These are phyloP conservation scores for Sphinx pinastri DNA, from an alignment of 2,888 invertebrate species.

Conservation along the genomic window DNA sequence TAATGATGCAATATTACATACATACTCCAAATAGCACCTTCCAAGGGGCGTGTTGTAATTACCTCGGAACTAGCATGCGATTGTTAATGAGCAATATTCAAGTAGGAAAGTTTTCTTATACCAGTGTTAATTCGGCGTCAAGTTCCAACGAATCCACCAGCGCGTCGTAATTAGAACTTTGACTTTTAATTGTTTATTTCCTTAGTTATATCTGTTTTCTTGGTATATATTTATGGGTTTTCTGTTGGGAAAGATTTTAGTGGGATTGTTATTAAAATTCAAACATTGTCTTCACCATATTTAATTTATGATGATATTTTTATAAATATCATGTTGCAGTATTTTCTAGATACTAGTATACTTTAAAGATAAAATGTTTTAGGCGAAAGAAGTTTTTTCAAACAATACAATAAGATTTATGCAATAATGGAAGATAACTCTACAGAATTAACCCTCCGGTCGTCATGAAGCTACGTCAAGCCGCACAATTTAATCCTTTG, in stretches of 20 bases:
- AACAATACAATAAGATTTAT: background rate
- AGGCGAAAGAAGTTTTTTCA: background rate
- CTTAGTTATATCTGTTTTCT: too few relatives aligned
- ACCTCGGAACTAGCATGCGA: background rate
- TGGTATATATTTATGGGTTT: too few relatives aligned
- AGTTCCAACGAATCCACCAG: background rate
- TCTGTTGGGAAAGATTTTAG: too few relatives aligned
- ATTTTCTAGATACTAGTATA: too few relatives aligned
- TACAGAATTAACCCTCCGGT: constrained; percentile 7
- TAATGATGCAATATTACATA: background rate
- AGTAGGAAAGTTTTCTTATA: constrained; percentile 6
- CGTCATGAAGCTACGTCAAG: constrained; percentile 9
- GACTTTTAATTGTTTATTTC: background rate
- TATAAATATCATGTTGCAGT: too few relatives aligned
- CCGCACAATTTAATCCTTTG: constrained; percentile 40
- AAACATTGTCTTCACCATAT: too few relatives aligned
- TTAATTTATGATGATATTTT: too few relatives aligned
- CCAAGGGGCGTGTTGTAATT: background rate
- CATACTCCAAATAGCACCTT: background rate
- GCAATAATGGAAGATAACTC: background rate
- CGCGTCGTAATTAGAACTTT: constrained; percentile 2
- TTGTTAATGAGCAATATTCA: constrained; percentile 1
- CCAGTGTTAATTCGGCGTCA: background rate
- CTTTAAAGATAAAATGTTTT: too few relatives aligned
- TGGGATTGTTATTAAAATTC: too few relatives aligned